Conservation (phyloP, 2,797 vertebrate species). For the Mustela erminea region DNA sequence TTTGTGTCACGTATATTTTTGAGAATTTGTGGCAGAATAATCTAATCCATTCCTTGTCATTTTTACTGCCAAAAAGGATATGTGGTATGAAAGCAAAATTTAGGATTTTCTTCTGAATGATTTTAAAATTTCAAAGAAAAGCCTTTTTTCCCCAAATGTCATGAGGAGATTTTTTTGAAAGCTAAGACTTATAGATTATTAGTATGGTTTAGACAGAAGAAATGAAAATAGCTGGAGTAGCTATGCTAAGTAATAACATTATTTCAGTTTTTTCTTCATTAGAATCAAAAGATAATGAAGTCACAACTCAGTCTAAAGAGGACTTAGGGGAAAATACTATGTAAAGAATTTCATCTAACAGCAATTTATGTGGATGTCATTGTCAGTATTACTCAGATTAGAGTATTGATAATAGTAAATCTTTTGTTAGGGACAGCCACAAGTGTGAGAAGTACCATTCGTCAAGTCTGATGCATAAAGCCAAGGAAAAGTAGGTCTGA, state of each 20-base stretch:
- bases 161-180: slow-evolving; percentile 56
- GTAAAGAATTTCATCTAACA: slow-evolving; percentile 20
- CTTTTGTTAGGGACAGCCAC: slow-evolving; percentile 11
- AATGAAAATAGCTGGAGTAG: slow-evolving; percentile 40
- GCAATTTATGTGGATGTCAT: background rate
- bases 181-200: slow-evolving; percentile 1
- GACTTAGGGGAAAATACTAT: background rate
- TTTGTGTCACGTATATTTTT: slow-evolving; percentile 75
- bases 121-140: slow-evolving; percentile 35
- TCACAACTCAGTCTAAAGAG: slow-evolving; percentile 13
- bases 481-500: background rate
- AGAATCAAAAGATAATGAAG: slow-evolving; percentile 41
- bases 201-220: slow-evolving; percentile 39
- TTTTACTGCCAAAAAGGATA: slow-evolving; percentile 63
- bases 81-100: slow-evolving; percentile 10
- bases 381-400: background rate
- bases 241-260: slow-evolving; percentile 1
- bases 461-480: background rate
- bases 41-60: slow-evolving; percentile 82
- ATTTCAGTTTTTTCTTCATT: slow-evolving; percentile 8
- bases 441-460: background rate
- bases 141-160: background rate
- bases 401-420: background rate
- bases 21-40: slow-evolving; percentile 86
- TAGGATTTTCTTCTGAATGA: background rate